A percentile compares a stretch with the other conserved stretches of the same genome.
phyloP scores from a whole-genome alignment of 2,888 invertebrate genomes.

The Watsonalla cultraria region DNA sequence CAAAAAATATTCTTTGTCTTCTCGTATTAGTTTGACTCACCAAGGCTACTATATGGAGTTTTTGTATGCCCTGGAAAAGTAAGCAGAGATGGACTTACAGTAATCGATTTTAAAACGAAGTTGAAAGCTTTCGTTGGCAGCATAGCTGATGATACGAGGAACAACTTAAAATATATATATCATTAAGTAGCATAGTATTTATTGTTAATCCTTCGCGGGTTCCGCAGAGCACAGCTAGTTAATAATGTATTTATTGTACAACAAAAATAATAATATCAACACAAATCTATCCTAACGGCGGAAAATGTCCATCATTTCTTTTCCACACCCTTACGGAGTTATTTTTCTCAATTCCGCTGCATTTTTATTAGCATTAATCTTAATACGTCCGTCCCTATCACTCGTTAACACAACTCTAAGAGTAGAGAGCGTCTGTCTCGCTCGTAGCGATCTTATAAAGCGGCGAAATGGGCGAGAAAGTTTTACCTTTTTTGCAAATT shows the following conservation, averaged over 20 bases:
- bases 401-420: constrained; percentile 7
- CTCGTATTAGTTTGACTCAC: no score
- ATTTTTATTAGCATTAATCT: constrained; percentile 41
- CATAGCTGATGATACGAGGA: no score
- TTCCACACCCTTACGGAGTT: constrained; percentile 26
- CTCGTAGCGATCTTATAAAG: constrained; percentile 25
- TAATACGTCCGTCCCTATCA: constrained; percentile 21
- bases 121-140: no score
- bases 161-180: no score
- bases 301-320: constrained; percentile 30
- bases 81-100: no score
- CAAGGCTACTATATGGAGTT: no score
- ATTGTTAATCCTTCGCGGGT: no score
- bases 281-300: constrained; percentile 22
- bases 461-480: constrained; percentile 38
- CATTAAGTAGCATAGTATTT: no score
- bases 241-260: not conserved
- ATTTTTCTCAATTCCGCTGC: constrained; percentile 49
- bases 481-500: constrained; percentile 44
- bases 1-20: no score
- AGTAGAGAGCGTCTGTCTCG: constrained; percentile 14
- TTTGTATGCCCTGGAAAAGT: no score
- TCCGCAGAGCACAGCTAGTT: no score
- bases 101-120: no score
- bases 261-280: constrained; percentile 1